Evolutionary conservation across 2,113 vertebrate species (phyloP).

Genomic region (Calyptommatus sinebrachiatus): DNA sequence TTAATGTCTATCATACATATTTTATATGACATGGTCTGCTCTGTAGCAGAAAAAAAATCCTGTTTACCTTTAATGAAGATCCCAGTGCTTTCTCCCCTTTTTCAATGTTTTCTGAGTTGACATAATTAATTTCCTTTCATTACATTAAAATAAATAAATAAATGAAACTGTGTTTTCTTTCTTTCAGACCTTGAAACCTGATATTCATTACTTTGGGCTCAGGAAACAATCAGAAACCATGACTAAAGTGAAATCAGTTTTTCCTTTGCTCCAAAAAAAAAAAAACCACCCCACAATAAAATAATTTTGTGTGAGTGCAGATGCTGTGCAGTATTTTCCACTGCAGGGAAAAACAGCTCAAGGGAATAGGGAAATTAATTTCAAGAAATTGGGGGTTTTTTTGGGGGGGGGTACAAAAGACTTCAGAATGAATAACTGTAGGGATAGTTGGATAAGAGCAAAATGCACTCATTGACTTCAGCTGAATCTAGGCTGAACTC

Average conservation of each 20-base stretch:
- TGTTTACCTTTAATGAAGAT: slow-evolving; percentile 54
- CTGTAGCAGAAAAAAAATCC: slow-evolving; percentile 31
- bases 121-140: slow-evolving; percentile 53
- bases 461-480: slow-evolving; percentile 41
- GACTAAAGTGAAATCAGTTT: slow-evolving; percentile 57
- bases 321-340: slow-evolving; percentile 52
- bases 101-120: slow-evolving; percentile 26
- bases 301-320: slow-evolving; percentile 54
- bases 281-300: slow-evolving; percentile 56
- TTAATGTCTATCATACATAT: slow-evolving; percentile 25
- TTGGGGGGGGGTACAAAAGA: slow-evolving; percentile 48
- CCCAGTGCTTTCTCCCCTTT: slow-evolving; percentile 38
- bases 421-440: slow-evolving; percentile 60
- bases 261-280: slow-evolving; percentile 48
- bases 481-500: slow-evolving; percentile 41
- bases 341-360: slow-evolving; percentile 57
- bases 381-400: slow-evolving; percentile 69
- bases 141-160: neutral
- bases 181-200: slow-evolving; percentile 40
- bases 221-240: slow-evolving; percentile 54
- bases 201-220: slow-evolving; percentile 54
- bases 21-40: slow-evolving; percentile 50
- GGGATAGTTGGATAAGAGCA: slow-evolving; percentile 63
- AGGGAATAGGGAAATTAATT: slow-evolving; percentile 70
- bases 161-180: slow-evolving; percentile 23